Base-by-base conservation (phyloP, 1,140 invertebrate genomes). In the Neodiprion virginianus region DNA sequence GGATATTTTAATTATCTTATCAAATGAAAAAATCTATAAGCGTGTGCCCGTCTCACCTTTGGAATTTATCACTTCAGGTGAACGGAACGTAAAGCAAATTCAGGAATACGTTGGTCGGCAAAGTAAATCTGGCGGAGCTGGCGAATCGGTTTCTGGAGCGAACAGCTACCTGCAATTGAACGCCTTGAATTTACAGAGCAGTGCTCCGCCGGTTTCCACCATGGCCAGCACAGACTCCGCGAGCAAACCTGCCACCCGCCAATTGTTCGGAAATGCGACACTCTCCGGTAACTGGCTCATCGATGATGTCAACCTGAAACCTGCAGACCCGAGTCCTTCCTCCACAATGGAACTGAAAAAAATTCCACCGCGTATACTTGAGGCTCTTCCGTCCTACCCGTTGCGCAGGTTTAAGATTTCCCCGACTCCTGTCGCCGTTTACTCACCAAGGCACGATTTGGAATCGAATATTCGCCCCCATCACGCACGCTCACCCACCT, bases 41-140 rank as follows among this genome's bases (percentile, higher is more conserved):
- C 28, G 28, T 40, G 28, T 40, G 28, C 28, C 28, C 28, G 28
- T 2, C 28, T 40, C 28, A 40, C 28, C 28, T 40, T 40, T 40
- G 28, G 28, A 40, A 40, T 40, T 40, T 40, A 40, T 40, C 28
- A 40, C n/a, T 61, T 61, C 53, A 61, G 53, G 53, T 61, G 53
- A 61, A 61, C 53, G 53, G 11, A 61, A 61, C 53, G 53, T 61
- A 17, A 61, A 61, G 72, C 67, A 68, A 68, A 78, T 79, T n/a
- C 77, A 49, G 88, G 88, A 88, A 47, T 78, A 74, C 1, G 78
- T 76, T 0, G 82, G 77, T 28, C 78, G 87, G 11, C 17, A 84
- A 14, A 85, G 87, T 73, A 88, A 83, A 75, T 88, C 87, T 0
- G 87, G 86, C 47, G 84, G 86, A 0, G 87, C 85, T 1, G 85